phyloP scores from a whole-genome alignment of 1,140 invertebrate species.

The Drosophila mojavensis region DNA sequence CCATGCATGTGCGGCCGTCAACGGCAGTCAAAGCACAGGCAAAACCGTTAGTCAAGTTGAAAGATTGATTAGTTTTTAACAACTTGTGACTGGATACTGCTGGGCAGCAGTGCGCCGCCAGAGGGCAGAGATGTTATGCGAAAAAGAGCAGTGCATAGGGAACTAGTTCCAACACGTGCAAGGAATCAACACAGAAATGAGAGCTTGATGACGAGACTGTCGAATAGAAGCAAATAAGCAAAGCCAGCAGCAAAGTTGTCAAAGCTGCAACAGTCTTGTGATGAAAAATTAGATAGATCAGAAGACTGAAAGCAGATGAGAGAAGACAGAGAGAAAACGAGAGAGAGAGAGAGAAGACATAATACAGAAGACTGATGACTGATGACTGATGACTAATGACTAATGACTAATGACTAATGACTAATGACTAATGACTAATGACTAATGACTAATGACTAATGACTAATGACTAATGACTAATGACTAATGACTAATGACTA shows the following conservation, averaged over 20 bases:
- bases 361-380: not conserved
- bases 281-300: too few relatives aligned
- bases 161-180: slow-evolving; percentile 60
- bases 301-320: too few relatives aligned
- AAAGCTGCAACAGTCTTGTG: slow-evolving; percentile 17
- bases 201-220: slow-evolving; percentile 35
- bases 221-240: slow-evolving; percentile 73
- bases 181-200: slow-evolving; percentile 55
- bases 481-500: not conserved
- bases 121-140: slow-evolving; percentile 3
- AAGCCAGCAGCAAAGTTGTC: slow-evolving; percentile 37
- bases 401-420: not conserved
- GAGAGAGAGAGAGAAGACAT: too few relatives aligned
- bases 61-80: slow-evolving; percentile 83
- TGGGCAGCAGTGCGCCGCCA: not conserved
- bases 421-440: not conserved
- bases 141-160: slow-evolving; percentile 9
- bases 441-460: not conserved
- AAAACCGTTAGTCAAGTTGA: slow-evolving; percentile 78
- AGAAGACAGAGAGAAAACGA: too few relatives aligned
- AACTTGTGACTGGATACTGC: slow-evolving; percentile 66
- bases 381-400: not conserved
- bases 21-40: slow-evolving; percentile 74
- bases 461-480: not conserved
- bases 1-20: slow-evolving; percentile 39